Evolutionary conservation across 1,140 invertebrate species (phyloP).

Genomic region (Campoletis sonorensis): DNA sequence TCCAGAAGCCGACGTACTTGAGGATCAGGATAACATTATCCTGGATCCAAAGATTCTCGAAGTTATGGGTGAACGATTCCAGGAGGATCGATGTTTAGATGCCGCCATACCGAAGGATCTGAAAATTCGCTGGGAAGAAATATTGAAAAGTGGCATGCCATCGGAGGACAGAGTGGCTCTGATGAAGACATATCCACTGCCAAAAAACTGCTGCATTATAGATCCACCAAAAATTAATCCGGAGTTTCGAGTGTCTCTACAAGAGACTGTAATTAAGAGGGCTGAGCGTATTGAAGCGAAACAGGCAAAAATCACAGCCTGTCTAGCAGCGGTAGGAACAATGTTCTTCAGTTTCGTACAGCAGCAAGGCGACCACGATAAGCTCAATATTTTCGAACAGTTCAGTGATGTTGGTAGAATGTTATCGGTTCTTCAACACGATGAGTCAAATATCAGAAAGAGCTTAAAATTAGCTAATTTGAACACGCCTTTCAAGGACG

Average conservation of each 20-base stretch:
- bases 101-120: slow-evolving; percentile 33
- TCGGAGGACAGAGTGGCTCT: slow-evolving; percentile 32
- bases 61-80: slow-evolving; percentile 27
- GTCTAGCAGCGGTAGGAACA: slow-evolving; percentile 31
- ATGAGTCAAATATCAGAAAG: slow-evolving; percentile 38
- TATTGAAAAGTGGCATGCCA: slow-evolving; percentile 31
- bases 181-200: slow-evolving; percentile 34
- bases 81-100: slow-evolving; percentile 25
- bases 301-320: slow-evolving; percentile 34
- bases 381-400: slow-evolving; percentile 17
- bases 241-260: background rate
- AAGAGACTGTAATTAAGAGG: no score
- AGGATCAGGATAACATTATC: background rate
- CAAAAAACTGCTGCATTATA: slow-evolving; percentile 23
- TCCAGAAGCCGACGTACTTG: no score
- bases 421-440: slow-evolving; percentile 24
- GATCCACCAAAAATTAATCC: slow-evolving; percentile 48
- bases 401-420: slow-evolving; percentile 25
- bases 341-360: slow-evolving; percentile 8
- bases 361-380: background rate
- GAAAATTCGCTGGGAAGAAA: slow-evolving; percentile 32
- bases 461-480: slow-evolving; percentile 40
- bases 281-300: slow-evolving; percentile 41
- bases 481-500: slow-evolving; percentile 33
- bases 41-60: slow-evolving; percentile 30